Evolutionary conservation across 2,888 invertebrate species (phyloP), one percentile per base, ranked within the genome.

Genomic region (Mimumesa dahlbomi): DNA sequence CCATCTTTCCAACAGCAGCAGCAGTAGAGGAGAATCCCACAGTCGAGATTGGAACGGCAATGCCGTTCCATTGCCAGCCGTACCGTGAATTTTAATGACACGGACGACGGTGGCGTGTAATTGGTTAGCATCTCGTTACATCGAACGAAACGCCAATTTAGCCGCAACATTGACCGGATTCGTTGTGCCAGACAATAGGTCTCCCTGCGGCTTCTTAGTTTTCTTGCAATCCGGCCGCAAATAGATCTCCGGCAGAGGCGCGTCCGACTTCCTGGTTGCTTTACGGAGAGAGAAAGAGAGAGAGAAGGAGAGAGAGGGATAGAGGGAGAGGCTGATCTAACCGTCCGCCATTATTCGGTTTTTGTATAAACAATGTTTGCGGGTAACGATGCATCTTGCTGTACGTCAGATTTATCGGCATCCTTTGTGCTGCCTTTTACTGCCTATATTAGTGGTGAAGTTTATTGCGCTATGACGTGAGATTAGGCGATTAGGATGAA

Each of bases 181-280:
- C 38, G 25, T 11, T 13, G 34, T 43, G 52, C 14, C 19, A 46
- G 40, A 68, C 68, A 68, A 68, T 69, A 57, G 50, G 40, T 58
- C 48, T 58, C 48, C 36, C 34, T 31, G 58, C 48, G 36, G 46
- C 58, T 63, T 52, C 50, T n/a, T 67, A 45, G 67, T 57, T 68
- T 66, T 54, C 49, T 67, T 68, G 40, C 29, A 66, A 68, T 52
- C 52, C n/a, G 7, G 50, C 68, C 52, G 58, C 48, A 59, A 59
- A 67, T 40, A 54, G 54, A 61, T 61, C 54, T 29, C 25, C 13
- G 9, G 7, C 4, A 46, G 49, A 46, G 29, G 57, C 40, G 48
- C 48, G 43, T 52, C 49, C 59, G 46, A n/a, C 59, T 69, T 69
- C 67, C 69, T 67, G 67, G 49, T 69, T 59, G 38, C 50, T 54